These are phyloP conservation scores for Rhopalosiphum maidis DNA, from an alignment of 1,140 invertebrate genomes.

Conservation along the genomic window DNA sequence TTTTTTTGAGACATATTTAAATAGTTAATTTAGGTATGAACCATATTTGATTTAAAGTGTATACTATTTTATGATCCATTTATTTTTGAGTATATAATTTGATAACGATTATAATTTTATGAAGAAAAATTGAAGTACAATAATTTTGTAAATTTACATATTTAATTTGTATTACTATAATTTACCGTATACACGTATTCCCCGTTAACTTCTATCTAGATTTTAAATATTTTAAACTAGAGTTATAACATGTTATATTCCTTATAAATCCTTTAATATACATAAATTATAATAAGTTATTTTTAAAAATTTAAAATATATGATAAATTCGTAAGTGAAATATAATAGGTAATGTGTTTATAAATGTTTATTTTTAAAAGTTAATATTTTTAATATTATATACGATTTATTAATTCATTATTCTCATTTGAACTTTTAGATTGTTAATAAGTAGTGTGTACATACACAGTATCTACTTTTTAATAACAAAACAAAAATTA, in stretches of 20 bases:
- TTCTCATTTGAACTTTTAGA: neutral
- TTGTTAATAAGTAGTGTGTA: neutral
- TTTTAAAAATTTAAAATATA: neutral
- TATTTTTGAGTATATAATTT: neutral
- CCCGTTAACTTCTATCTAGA: neutral
- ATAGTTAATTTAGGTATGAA: neutral
- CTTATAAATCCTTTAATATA: neutral
- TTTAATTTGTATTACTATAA: neutral
- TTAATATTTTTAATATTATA: neutral
- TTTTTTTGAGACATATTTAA: neutral
- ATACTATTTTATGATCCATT: neutral
- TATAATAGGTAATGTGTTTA: neutral
- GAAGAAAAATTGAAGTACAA: neutral
- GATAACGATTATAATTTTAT: neutral
- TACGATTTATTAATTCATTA: neutral
- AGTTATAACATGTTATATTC: neutral
- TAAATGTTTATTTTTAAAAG: too few relatives aligned
- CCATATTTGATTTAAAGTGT: neutral
- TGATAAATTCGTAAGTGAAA: neutral
- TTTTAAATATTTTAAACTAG: neutral
- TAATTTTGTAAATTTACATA: neutral
- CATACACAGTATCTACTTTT: neutral
- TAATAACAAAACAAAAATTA: neutral
- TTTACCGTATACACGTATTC: neutral
- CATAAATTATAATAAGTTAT: neutral